phyloP scores from a whole-genome alignment of 2,888 invertebrate species.

The Mythimna pallens region DNA sequence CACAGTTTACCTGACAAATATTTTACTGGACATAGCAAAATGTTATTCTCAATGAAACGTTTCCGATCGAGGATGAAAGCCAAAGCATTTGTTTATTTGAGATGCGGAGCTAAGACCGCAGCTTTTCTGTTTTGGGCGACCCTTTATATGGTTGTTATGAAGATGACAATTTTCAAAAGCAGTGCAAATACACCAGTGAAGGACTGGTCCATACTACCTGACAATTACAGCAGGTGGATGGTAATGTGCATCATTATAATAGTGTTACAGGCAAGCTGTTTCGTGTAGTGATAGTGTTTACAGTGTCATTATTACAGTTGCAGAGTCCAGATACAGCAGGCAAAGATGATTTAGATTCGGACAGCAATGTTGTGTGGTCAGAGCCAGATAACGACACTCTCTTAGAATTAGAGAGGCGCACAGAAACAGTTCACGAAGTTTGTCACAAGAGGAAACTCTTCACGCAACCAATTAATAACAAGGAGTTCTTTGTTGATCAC shows the following conservation, averaged over 20 bases:
- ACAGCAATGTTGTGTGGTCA: slow-evolving; percentile 73
- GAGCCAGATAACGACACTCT: slow-evolving; percentile 84
- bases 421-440: slow-evolving; percentile 83
- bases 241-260: slow-evolving; percentile 70
- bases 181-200: slow-evolving; percentile 76
- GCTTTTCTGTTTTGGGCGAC: slow-evolving; percentile 88
- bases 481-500: slow-evolving; percentile 94
- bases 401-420: slow-evolving; percentile 87
- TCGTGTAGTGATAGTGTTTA: slow-evolving; percentile 21
- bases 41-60: slow-evolving; percentile 81
- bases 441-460: slow-evolving; percentile 83
- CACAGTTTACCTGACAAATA: slow-evolving; percentile 20
- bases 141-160: slow-evolving; percentile 86
- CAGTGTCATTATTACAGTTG: slow-evolving; percentile 70
- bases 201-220: slow-evolving; percentile 84
- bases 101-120: slow-evolving; percentile 86
- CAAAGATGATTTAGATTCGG: slow-evolving; percentile 76
- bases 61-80: slow-evolving; percentile 79
- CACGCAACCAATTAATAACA: slow-evolving; percentile 91
- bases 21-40: slow-evolving; percentile 73
- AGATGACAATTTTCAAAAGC: slow-evolving; percentile 88
- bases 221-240: slow-evolving; percentile 88
- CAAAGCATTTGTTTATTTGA: slow-evolving; percentile 81
- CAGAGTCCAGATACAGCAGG: slow-evolving; percentile 82
- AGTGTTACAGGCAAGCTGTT: slow-evolving; percentile 16